Evolutionary conservation across 2,888 invertebrate genomes (phyloP).

Genomic region (Palloptera scutellata): DNA sequence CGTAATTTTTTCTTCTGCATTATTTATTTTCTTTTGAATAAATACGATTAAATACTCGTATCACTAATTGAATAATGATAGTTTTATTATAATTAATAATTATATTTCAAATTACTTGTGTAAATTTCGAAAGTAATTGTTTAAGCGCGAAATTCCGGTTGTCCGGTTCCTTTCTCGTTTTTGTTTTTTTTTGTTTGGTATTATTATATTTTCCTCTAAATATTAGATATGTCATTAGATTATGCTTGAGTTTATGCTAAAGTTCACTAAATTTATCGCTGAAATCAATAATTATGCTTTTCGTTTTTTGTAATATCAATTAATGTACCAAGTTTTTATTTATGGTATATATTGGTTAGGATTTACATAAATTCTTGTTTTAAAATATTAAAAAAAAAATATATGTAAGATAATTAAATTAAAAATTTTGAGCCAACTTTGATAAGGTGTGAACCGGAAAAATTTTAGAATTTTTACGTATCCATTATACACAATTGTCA

Average conservation of each 20-base stretch:
- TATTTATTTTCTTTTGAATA: slow-evolving; percentile 13
- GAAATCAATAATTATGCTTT: too few relatives aligned
- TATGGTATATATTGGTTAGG: too few relatives aligned
- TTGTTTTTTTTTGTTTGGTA: neutral
- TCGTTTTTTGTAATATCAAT: too few relatives aligned
- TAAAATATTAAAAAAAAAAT: neutral
- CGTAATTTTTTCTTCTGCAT: slow-evolving; percentile 22
- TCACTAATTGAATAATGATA: neutral
- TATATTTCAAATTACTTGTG: slow-evolving; percentile 29
- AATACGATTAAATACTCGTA: slow-evolving; percentile 10
- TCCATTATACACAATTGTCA: too few relatives aligned
- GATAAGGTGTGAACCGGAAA: too few relatives aligned
- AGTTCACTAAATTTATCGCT: too few relatives aligned
- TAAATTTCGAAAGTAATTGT: slow-evolving; percentile 30
- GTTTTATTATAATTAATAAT: neutral
- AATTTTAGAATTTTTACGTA: too few relatives aligned
- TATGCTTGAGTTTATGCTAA: slow-evolving; percentile 26
- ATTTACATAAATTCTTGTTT: neutral
- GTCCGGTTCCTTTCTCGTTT: neutral
- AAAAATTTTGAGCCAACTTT: too few relatives aligned
- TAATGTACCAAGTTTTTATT: too few relatives aligned
- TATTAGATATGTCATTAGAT: slow-evolving; percentile 27
- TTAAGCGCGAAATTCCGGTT: slow-evolving; percentile 12
- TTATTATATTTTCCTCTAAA: slow-evolving; percentile 6
- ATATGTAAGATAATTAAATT: too few relatives aligned